These are phyloP conservation scores for Drymonia ruficornis DNA, from an alignment of 2,888 invertebrate genomes.

Conservation along the genomic window DNA sequence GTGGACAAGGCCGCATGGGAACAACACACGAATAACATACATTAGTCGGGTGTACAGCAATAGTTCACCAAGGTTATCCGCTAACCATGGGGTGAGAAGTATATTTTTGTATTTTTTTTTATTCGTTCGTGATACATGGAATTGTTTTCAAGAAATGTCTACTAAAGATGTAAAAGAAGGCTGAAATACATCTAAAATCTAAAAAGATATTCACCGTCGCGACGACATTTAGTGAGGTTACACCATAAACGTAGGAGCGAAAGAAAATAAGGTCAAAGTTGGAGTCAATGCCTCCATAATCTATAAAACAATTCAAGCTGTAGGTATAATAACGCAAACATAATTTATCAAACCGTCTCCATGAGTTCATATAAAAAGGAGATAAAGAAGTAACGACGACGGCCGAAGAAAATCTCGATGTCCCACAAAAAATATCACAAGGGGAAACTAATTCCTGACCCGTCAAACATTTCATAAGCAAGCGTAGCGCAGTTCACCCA, in stretches of 20 bases:
- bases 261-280: too few relatives aligned
- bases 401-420: conserved; percentile 13
- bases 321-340: background rate
- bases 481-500: conserved; percentile 50
- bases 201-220: too few relatives aligned
- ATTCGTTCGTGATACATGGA: too few relatives aligned
- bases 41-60: conserved; percentile 27
- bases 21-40: conserved; percentile 32
- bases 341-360: background rate
- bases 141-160: too few relatives aligned
- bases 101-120: too few relatives aligned
- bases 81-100: background rate
- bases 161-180: too few relatives aligned
- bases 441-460: conserved; percentile 70
- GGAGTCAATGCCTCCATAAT: too few relatives aligned
- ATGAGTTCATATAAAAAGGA: background rate
- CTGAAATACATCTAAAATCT: too few relatives aligned
- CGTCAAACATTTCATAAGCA: conserved; percentile 79
- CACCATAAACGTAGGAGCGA: too few relatives aligned
- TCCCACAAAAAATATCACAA: conserved; percentile 42
- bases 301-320: too few relatives aligned
- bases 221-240: too few relatives aligned
- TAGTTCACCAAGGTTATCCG: background rate
- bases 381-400: conserved; percentile 6
- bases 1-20: conserved; percentile 13